Conservation (phyloP, 2,797 vertebrate genomes). For the Leptodactylus fallax region DNA sequence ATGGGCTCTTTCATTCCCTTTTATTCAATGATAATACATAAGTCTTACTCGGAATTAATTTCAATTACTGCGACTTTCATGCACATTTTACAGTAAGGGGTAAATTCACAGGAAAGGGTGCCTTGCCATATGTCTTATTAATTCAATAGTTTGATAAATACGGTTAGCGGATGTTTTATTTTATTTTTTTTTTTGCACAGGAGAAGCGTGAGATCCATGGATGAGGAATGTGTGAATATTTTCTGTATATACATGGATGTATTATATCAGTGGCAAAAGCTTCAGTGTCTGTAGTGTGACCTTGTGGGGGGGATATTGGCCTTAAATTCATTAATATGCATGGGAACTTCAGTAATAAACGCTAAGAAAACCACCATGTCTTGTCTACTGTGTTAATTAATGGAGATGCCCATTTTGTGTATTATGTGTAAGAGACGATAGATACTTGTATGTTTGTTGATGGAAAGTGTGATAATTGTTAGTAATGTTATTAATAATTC, state of each 20-base stretch:
- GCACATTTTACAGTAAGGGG: constrained; percentile 7
- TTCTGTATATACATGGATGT: constrained; percentile 92
- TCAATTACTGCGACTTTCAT: neutral
- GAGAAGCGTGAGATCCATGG: constrained; percentile 41
- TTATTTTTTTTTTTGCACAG: constrained; percentile 70
- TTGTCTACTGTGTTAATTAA: constrained; percentile 8
- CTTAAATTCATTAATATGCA: constrained; percentile 94
- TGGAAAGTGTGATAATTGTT: neutral
- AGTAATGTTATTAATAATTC: neutral
- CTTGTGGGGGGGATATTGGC: constrained; percentile 88
- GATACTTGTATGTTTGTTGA: neutral
- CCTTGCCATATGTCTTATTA: constrained; percentile 94
- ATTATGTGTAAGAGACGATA: neutral
- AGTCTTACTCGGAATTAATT: neutral
- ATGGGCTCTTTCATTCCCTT: neutral
- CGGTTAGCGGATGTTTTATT: constrained; percentile 69
- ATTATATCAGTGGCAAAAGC: constrained; percentile 86
- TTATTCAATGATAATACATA: neutral
- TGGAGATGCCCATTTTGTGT: neutral
- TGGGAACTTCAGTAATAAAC: constrained; percentile 73
- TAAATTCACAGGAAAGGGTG: constrained; percentile 82
- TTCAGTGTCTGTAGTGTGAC: constrained; percentile 90
- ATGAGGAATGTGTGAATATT: constrained; percentile 80
- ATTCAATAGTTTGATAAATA: constrained; percentile 69
- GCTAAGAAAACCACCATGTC: constrained; percentile 29